These are phyloP conservation scores for Hemicordylus capensis DNA, from an alignment of 2,113 vertebrate genomes.

Conservation along the genomic window DNA sequence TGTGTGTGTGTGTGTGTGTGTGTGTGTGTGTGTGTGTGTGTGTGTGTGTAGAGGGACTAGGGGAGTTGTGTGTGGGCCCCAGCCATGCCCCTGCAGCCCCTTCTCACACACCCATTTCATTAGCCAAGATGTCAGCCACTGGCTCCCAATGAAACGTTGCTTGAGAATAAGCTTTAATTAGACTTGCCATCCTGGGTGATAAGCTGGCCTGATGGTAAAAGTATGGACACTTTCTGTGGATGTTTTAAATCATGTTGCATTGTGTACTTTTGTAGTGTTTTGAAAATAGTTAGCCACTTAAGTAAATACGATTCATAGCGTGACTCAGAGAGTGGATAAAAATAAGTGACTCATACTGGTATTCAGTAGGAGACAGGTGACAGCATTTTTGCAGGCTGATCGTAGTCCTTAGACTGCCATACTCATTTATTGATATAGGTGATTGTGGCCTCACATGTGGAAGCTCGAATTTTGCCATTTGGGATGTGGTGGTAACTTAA, in stretches of 20 bases:
- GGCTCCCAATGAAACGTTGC: too few relatives aligned
- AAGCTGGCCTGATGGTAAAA: neutral
- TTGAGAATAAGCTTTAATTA: neutral
- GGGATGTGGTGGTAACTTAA: neutral
- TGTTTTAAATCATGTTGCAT: fast-evolving
- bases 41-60: too few relatives aligned
- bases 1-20: too few relatives aligned
- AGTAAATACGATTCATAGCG: fast-evolving
- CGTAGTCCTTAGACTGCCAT: neutral
- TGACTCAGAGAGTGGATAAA: fast-evolving
- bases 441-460: neutral
- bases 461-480: neutral
- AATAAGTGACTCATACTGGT: neutral
- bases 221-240: neutral
- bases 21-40: too few relatives aligned
- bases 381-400: neutral
- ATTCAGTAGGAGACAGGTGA: neutral
- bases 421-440: conserved; percentile 22
- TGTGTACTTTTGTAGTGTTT: neutral
- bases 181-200: conserved; percentile 23
- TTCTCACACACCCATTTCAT: too few relatives aligned
- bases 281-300: neutral
- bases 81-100: too few relatives aligned
- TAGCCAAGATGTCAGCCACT: too few relatives aligned
- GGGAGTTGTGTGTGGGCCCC: too few relatives aligned